Percentiles rank a stretch among this genome's conserved stretches.
Evolutionary conservation across 2,888 invertebrate species (phyloP).

Genomic region (Brenthis ino): DNA sequence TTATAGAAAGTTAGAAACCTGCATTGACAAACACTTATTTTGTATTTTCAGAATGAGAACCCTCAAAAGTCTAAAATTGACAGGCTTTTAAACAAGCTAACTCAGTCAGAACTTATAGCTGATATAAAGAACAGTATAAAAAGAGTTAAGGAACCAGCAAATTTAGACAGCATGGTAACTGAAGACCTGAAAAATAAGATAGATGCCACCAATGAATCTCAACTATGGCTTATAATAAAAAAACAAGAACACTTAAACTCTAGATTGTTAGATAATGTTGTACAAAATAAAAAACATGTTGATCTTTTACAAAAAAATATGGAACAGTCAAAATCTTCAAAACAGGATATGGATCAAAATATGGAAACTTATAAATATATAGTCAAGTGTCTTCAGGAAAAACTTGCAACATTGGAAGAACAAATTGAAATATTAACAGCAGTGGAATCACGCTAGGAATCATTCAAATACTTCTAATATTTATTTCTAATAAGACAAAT

Average conservation of each 20-base stretch:
- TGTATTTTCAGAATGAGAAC: constrained; percentile 40
- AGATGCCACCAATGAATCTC: constrained; percentile 60
- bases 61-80: constrained; percentile 50
- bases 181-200: constrained; percentile 60
- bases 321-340: constrained; percentile 53
- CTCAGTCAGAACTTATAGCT: constrained; percentile 60
- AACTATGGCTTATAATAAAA: constrained; percentile 68
- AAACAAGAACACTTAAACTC: constrained; percentile 68
- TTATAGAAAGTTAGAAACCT: not conserved
- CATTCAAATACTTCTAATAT: not conserved
- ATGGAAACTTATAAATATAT: constrained; percentile 68
- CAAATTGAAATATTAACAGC: constrained; percentile 74
- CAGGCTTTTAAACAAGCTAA: constrained; percentile 54
- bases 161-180: constrained; percentile 58
- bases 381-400: constrained; percentile 72
- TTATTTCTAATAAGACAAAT: no score
- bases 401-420: constrained; percentile 72
- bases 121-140: constrained; percentile 58
- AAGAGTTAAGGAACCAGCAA: constrained; percentile 58
- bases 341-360: constrained; percentile 60
- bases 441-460: constrained; percentile 63
- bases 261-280: constrained; percentile 58
- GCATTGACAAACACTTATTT: constrained; percentile 1
- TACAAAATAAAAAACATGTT: constrained; percentile 63
- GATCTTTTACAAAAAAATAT: constrained; percentile 60